Evolutionary conservation across 2,888 invertebrate species (phyloP), one percentile per base, ranked within the genome.

Genomic region (Taenaris catops): DNA sequence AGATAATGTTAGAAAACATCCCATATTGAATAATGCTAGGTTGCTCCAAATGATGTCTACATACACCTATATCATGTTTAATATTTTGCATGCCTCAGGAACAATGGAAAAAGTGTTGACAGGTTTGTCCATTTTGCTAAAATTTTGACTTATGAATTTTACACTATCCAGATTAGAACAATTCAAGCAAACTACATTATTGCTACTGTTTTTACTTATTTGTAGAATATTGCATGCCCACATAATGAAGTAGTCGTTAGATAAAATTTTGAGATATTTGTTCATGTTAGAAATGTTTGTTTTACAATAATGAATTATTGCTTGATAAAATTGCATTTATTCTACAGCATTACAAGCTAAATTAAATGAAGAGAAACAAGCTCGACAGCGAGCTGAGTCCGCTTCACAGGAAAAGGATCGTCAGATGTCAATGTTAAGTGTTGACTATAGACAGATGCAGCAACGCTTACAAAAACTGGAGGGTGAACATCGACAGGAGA

Each of bases 391-490:
- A 52, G 93, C 96, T 0, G 98, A 98, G 67, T 89, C 94, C 25
- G 90, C 92, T 41, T 93, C 93, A 7, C 96, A 98, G 75, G 97
- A 97, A 69, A 95, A 96, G 58, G 98, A 98, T 68, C 90, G 98
- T 0, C 96, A 97, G 74, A 94, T 97, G 67, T 97, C 96, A 5
- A 97, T 97, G 94, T 88, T 98, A 16, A 94, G 94, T 8, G 96
- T 98, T 1, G 98, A 98, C 78, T 95, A 97, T 69, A 89, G 96
- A n/a, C 97, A 97, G 83, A 94, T 97, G 60, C 96, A 96, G 63
- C 94, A 96, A 64, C 91, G 96, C 38, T 76, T 97, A 45, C 94
- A 96, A 63, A 96, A 96, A 63, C 79, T 97, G 4, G 96, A 97
- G 75, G 94, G 94, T n/a, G 97, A 98, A 75, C 92, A 95, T 61